phyloP scores from a whole-genome alignment of 2,113 vertebrate genomes.

The Miniopterus natalensis region DNA sequence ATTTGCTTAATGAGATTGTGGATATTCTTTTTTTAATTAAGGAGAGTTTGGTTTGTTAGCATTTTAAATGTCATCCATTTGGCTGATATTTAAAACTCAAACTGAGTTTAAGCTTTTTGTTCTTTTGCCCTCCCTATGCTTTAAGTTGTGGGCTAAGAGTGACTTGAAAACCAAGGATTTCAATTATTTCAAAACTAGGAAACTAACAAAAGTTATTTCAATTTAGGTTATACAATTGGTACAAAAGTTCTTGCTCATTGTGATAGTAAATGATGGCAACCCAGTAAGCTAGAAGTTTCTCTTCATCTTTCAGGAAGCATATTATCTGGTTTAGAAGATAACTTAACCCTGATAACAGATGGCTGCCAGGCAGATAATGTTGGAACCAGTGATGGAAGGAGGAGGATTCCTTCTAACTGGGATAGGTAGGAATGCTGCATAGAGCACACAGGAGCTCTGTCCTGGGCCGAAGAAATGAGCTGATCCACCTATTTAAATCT shows the following conservation, averaged over 20 bases:
- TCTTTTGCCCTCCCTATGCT: not conserved
- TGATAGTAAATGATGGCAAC: not conserved
- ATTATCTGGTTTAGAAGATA: not conserved
- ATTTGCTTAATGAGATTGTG: constrained; percentile 40
- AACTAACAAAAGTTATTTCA: constrained; percentile 22
- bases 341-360: not conserved
- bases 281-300: not conserved
- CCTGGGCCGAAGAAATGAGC: not conserved
- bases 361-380: not conserved
- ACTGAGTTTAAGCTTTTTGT: not conserved
- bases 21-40: constrained; percentile 50
- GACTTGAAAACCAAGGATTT: constrained; percentile 34
- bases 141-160: not conserved
- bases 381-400: not conserved
- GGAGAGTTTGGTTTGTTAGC: not conserved
- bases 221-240: not conserved
- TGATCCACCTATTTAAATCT: not conserved
- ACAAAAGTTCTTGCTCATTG: not conserved
- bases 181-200: constrained; percentile 29
- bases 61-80: constrained; percentile 49
- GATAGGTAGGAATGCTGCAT: not conserved
- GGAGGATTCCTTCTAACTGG: not conserved
- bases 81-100: constrained; percentile 25
- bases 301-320: constrained; percentile 4
- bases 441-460: not conserved